Base-by-base conservation (phyloP, 2,888 invertebrate species). In the Euphydryas editha region DNA sequence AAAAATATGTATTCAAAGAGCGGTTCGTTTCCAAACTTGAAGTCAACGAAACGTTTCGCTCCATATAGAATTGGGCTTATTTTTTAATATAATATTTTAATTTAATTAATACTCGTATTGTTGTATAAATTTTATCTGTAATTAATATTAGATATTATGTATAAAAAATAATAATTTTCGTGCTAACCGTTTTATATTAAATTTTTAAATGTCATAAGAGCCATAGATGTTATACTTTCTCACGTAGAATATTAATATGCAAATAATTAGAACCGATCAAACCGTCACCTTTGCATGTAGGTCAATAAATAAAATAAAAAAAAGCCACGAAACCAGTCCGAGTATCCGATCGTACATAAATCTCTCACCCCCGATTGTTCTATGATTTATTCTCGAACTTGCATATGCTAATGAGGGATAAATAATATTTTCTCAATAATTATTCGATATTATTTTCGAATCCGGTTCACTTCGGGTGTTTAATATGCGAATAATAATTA, bases 401-500 rank as follows among this genome's bases (percentile, higher is more conserved):
- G 85, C 86, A 86, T 90, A 92, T 90, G 90, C 79, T 82, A 88
- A 90, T 90, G 72, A 68, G 65, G 59, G 60, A 64, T 67, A 68
- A 69, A 72, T 67, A n/a, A 79, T 78, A 76, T 76, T 77, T 77
- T 76, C 62, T 76, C 76, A 78, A 80, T 81, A 81, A 81, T 81
- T 76, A 80, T 80, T 77, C 72, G 75, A 80, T 79, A 78, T 78
- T 79, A 78, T 78, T 78, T 71, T 66, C 60, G 72, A 68, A 70
- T 75, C 80, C 78, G 74, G 80, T 79, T 76, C 63, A 60, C 39
- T 70, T 72, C 59, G 74, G 67, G 81, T 86, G 80, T 83, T 92
- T 90, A 90, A 87, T 90, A 92, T 92, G 91, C 88, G 87, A 90
- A 91, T 92, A 90, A 86, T 85, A 90, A 91, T 90, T 90, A 90